Evolutionary conservation across 2,113 vertebrate genomes (phyloP), one percentile per base, ranked within the genome.

Genomic region (Dipodomys stephensi): DNA sequence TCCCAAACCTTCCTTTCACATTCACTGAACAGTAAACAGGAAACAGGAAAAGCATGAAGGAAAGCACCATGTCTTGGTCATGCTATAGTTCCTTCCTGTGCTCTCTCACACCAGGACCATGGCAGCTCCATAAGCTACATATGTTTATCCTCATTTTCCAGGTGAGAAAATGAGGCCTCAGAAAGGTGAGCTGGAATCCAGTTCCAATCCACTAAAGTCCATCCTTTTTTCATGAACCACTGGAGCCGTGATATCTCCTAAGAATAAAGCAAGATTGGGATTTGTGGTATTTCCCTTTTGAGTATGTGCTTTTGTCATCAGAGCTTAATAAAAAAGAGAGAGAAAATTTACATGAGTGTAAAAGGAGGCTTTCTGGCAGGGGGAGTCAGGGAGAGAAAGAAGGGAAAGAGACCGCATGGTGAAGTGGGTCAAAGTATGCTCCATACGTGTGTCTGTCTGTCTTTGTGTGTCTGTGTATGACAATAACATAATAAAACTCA

Each of bases 61-160:
- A 91, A 80, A 85, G 15, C 32, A 85, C 12, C 15, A 44, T 27
- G 69, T 15, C 23, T 22, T 72, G 49, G 12, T 6, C 0, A 6
- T 20, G 15, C 46, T 84, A 65, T 65, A 60, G 30, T 18, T n/a
- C 22, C 44, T 87, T 67, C 32, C 79, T 49, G 32, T n/a, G 53
- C 4, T 77, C 76, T 20, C 6, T 19, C 44, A 81, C 2, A 4
- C n/a, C 23, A 18, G 28, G 30, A 68, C 11, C 71, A 15, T n/a
- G 76, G 57, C 0, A 19, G 28, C 25, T 6, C n/a, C n/a, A 9
- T 85, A 27, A 93, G 71, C 0, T 65, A 83, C 4, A 49, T 35
- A 62, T 32, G 2, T 69, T 82, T 88, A 74, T 74, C 53, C 20
- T 32, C 76, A 65, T 92, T 88, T 81, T 91, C 12, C 49, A 92